phyloP scores from a whole-genome alignment of 2,797 vertebrate species.

The Ispidina picta region DNA sequence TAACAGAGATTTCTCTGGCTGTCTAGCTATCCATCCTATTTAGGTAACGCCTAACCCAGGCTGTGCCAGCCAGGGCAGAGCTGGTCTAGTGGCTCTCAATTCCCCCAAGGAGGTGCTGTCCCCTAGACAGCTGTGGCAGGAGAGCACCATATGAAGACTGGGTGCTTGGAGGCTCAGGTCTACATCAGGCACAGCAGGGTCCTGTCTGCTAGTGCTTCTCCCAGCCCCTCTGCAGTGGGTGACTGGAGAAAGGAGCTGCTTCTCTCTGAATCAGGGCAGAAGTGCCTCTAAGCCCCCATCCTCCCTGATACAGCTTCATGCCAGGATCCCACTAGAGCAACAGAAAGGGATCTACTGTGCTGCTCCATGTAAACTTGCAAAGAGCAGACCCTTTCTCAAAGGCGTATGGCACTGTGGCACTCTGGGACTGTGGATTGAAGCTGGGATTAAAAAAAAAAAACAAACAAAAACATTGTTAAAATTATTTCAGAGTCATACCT shows the following conservation, averaged over 20 bases:
- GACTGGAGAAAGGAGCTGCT: neutral
- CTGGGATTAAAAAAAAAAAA: neutral
- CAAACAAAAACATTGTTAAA: neutral
- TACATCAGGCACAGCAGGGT: neutral
- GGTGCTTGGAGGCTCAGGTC: accelerated
- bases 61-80: neutral
- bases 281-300: neutral
- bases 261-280: neutral
- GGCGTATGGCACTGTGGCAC: accelerated
- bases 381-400: neutral
- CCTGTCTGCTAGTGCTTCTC: neutral
- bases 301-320: neutral
- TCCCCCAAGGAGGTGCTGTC: neutral
- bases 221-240: neutral
- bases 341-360: neutral
- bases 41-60: neutral
- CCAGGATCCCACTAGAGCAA: neutral
- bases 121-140: neutral
- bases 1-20: neutral
- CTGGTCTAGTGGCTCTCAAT: neutral
- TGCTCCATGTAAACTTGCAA: neutral
- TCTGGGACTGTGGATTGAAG: neutral
- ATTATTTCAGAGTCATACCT: neutral
- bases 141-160: accelerated
- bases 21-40: neutral